Conservation (phyloP, 2,888 invertebrate genomes). For the Blastobasis adustella region DNA sequence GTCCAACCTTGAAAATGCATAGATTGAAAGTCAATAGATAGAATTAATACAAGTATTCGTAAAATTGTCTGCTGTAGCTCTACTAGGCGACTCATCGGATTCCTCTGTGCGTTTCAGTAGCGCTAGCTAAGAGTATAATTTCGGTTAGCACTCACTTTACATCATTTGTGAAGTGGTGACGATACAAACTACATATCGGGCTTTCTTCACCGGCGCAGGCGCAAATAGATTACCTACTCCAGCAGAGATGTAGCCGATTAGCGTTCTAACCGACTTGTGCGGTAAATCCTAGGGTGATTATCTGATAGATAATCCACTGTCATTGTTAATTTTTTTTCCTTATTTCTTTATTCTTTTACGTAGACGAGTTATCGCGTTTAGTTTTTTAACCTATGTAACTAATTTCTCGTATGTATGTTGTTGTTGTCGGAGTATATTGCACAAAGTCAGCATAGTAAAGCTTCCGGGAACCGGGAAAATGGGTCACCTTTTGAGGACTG, state of each 20-base stretch:
- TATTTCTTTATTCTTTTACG: conserved; percentile 17
- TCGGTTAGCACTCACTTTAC: conserved; percentile 55
- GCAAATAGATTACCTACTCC: conserved; percentile 24
- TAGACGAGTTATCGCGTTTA: conserved; percentile 19
- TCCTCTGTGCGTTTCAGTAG: conserved; percentile 36
- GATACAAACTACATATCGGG: conserved; percentile 45
- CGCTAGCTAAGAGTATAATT: conserved; percentile 50
- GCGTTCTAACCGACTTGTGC: conserved; percentile 55
- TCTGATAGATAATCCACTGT: conserved; percentile 15
- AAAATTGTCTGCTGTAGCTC: too few species aligned
- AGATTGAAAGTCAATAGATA: neutral
- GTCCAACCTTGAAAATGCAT: too few species aligned
- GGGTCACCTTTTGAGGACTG: conserved; percentile 62
- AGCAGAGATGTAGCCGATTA: conserved; percentile 67
- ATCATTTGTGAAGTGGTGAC: conserved; percentile 54
- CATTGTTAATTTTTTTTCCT: conserved; percentile 17
- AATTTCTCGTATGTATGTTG: neutral
- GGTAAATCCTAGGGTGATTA: conserved; percentile 37
- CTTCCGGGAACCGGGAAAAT: conserved; percentile 28
- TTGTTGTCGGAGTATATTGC: conserved; percentile 45
- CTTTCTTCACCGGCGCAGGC: conserved; percentile 41
- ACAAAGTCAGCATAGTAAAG: conserved; percentile 59
- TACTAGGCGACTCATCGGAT: conserved; percentile 10
- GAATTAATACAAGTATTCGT: too few species aligned
- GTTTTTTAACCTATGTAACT: conserved; percentile 11